Conservation (phyloP, 2,113 vertebrate species). For the Accipiter cooperii region DNA sequence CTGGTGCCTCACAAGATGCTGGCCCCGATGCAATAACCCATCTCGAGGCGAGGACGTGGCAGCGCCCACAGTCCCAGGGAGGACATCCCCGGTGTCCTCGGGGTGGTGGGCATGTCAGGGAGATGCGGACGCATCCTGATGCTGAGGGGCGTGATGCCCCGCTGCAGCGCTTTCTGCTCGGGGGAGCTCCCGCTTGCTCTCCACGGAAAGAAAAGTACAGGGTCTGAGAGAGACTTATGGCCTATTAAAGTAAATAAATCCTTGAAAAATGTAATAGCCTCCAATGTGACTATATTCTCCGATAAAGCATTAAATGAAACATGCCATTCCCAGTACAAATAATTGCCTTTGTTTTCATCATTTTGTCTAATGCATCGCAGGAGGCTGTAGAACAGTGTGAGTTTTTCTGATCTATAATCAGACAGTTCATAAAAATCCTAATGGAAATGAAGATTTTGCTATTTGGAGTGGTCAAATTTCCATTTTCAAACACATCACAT, state of each 20-base stretch:
- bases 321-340: constrained; percentile 63
- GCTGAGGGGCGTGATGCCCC: rapidly evolving
- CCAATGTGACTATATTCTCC: not conserved
- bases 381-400: constrained; percentile 53
- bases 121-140: rapidly evolving
- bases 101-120: rapidly evolving
- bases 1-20: rapidly evolving
- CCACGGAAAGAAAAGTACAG: not conserved
- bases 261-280: not conserved
- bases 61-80: not conserved
- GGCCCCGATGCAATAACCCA: rapidly evolving
- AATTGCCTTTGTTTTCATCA: constrained; percentile 72
- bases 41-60: rapidly evolving
- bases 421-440: constrained; percentile 74
- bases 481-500: constrained; percentile 77
- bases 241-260: not conserved
- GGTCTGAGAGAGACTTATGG: not conserved
- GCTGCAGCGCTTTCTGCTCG: rapidly evolving
- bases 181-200: not conserved
- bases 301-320: constrained; percentile 43
- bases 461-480: constrained; percentile 76
- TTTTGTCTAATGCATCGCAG: constrained; percentile 20
- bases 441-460: constrained; percentile 76
- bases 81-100: rapidly evolving
- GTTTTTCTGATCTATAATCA: constrained; percentile 70